A percentile compares a stretch with the other conserved stretches of the same genome.
Conservation (phyloP, 2,113 vertebrate genomes). For the Miniopterus natalensis region DNA sequence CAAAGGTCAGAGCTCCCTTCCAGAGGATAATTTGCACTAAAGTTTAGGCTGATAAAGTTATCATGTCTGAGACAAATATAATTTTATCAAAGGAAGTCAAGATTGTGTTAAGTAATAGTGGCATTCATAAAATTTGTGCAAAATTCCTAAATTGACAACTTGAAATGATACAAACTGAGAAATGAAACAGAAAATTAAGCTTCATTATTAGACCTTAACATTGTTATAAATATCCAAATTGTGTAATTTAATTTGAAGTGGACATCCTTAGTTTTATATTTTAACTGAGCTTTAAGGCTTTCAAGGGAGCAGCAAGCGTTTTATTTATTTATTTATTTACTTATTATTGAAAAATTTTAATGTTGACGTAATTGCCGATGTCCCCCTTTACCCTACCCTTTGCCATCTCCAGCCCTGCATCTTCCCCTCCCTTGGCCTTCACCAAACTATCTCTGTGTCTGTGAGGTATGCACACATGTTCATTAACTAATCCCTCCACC, state of each 20-base stretch:
- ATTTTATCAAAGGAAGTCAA: constrained; percentile 5
- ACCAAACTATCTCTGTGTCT: too few species aligned
- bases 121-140: neutral
- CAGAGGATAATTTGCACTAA: neutral
- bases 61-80: neutral
- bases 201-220: neutral
- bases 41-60: neutral
- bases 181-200: neutral
- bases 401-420: too few species aligned
- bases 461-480: too few species aligned
- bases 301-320: neutral
- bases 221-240: neutral
- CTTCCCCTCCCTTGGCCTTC: too few species aligned
- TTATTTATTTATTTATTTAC: too few species aligned
- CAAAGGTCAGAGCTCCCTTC: neutral
- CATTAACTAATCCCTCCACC: too few species aligned
- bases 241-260: neutral
- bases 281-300: neutral
- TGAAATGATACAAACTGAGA: neutral
- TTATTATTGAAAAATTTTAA: too few species aligned
- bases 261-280: neutral
- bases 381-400: too few species aligned
- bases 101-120: neutral
- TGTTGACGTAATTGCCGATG: too few species aligned
- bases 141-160: neutral